Base-by-base conservation (phyloP, 2,797 vertebrate genomes). In the Darevskia mixta region DNA sequence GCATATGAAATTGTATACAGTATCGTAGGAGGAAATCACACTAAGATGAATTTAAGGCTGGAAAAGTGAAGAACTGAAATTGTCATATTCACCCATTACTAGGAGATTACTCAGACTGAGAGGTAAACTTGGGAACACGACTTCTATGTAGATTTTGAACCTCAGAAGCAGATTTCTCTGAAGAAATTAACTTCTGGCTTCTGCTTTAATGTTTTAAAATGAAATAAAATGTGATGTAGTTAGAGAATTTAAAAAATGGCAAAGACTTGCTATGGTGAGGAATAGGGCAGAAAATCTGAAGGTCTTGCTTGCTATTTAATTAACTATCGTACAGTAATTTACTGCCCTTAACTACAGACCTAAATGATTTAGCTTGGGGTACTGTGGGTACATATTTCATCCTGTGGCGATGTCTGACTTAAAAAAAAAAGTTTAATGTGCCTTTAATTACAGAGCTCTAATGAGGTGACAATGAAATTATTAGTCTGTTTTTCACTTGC, bases 251-350 rank as follows among this genome's bases (percentile, higher is more conserved):
- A 55, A 55, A n/a, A 38, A 81, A 38, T 7, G 43, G n/a, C 43
- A 25, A 49, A 64, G 9, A n/a, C 5, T 83, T 55, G 82, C 18
- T 15, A 35, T 35, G 7, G 9, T 72, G 55, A 87, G 25, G 38
- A 32, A 20, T 23, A 71, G 23, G 29, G 5, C 45, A 25, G 61
- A 55, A 38, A 61, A 55, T 64, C 49, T n/a, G 23, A 69, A 18
- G 73, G 17, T n/a, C 43, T 75, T 25, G 10, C 8, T 86, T 55
- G 29, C 29, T 66, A 79, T 87, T 75, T 69, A 73, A 87, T 87
- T 83, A 72, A 41, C 83, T 64, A n/a, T 64, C 10, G 2, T 75
- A 5, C 4, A 61, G 38, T 86, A 64, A 79, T 83, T 83, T 90
- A 79, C 38, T n/a, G 66, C 38, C 76, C 27, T 49, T 78, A 43